phyloP scores from a whole-genome alignment of 2,113 vertebrate species.

The Nibea albiflora region DNA sequence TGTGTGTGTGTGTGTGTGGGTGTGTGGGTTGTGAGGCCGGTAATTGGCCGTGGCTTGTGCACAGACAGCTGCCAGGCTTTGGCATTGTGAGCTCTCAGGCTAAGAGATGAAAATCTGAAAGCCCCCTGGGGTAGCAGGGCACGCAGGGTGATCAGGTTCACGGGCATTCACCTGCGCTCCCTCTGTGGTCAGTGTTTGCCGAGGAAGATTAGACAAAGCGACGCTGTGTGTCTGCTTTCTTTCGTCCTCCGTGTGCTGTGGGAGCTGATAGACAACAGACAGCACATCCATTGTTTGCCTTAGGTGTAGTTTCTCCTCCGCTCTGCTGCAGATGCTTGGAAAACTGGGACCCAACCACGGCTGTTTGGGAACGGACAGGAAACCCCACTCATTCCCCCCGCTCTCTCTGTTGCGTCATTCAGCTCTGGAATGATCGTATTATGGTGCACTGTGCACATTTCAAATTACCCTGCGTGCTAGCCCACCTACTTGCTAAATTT shows the following conservation, averaged over 20 bases:
- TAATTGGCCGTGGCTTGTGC: conserved; percentile 41
- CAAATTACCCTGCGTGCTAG: conserved; percentile 49
- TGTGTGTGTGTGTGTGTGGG: background rate
- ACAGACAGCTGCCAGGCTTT: conserved; percentile 62
- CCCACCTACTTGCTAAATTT: conserved; percentile 48
- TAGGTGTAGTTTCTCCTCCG: conserved; percentile 49
- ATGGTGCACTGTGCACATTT: conserved; percentile 61
- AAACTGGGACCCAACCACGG: conserved; percentile 56
- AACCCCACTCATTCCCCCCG: conserved; percentile 53
- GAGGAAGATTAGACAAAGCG: conserved; percentile 6
- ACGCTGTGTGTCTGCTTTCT: background rate
- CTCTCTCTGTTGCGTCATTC: conserved; percentile 63
- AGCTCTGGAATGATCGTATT: conserved; percentile 61
- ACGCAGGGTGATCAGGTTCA: conserved; percentile 74
- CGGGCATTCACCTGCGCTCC: conserved; percentile 26
- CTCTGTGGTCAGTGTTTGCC: conserved; percentile 7
- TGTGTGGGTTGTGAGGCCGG: conserved; percentile 4
- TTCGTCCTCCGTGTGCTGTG: conserved; percentile 13
- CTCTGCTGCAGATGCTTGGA: conserved; percentile 56
- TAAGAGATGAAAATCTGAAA: conserved; percentile 49
- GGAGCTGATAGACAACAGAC: conserved; percentile 46
- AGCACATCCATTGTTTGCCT: conserved; percentile 50
- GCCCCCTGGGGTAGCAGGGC: conserved; percentile 75
- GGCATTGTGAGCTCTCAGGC: conserved; percentile 51
- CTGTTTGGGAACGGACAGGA: conserved; percentile 72